Evolutionary conservation across 2,797 vertebrate genomes (phyloP).

Genomic region (Crenichthys baileyi): DNA sequence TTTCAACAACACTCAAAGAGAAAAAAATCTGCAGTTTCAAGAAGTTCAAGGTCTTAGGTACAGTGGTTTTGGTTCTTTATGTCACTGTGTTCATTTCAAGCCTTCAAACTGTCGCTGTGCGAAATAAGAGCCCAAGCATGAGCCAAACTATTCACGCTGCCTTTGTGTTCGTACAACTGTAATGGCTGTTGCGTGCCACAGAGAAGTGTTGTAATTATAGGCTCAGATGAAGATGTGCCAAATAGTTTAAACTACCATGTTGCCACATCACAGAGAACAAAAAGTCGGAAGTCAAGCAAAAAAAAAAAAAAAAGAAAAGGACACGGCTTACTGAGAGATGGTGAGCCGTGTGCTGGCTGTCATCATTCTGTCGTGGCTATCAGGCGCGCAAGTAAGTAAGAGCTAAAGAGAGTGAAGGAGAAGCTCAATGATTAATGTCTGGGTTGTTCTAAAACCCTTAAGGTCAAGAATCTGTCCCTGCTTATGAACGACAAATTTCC

Average conservation of each 20-base stretch:
- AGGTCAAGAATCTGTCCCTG: conserved; percentile 5
- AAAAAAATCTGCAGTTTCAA: neutral
- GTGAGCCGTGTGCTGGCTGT: conserved; percentile 66
- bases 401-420: conserved; percentile 11
- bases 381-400: conserved; percentile 11
- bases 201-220: conserved; percentile 71
- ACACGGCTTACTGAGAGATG: conserved; percentile 60
- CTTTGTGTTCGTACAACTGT: conserved; percentile 52
- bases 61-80: conserved; percentile 20
- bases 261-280: conserved; percentile 74
- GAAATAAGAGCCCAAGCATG: conserved; percentile 38
- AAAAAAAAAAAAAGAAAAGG: conserved; percentile 27
- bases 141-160: conserved; percentile 36
- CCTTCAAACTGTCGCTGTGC: conserved; percentile 33
- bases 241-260: conserved; percentile 72
- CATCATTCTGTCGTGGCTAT: conserved; percentile 44
- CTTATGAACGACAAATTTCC: conserved; percentile 1
- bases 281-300: conserved; percentile 65
- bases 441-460: neutral
- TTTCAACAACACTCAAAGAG: neutral
- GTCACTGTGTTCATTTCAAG: conserved; percentile 22
- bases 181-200: conserved; percentile 72
- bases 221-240: conserved; percentile 70
- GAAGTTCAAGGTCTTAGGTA: neutral
- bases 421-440: neutral